Evolutionary conservation across 2,888 invertebrate genomes (phyloP), one percentile per base, ranked within the genome.

Genomic region (Ectemnius cavifrons): DNA sequence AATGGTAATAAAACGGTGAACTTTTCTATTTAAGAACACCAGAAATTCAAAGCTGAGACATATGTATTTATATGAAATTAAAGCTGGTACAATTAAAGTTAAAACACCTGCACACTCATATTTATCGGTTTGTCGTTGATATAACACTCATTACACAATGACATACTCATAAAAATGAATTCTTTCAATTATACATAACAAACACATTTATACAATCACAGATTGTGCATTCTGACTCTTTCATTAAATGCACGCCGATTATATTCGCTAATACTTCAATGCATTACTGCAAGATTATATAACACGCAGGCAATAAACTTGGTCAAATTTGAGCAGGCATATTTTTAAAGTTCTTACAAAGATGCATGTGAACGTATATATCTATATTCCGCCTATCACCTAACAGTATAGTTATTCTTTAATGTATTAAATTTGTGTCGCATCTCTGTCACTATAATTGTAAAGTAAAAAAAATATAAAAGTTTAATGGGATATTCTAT

Each of bases 171-270:
- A 49, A 28, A 79, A 73, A 79, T 61, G 73, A 78, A 79, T 77
- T 77, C 67, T 77, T 70, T 79, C 70, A 68, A 84, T 81, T 81
- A 79, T 82, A 85, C 81, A 77, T 77, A 74, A 77, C 66, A 79
- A 78, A 84, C 65, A 71, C 78, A 83, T 84, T 81, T 82, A 80
- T 65, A 84, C 79, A 80, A 85, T 86, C 84, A 84, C 83, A 86
- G 85, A 58, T 82, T 75, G 73, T 70, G 70, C 73, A 80, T 82
- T 69, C 69, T 61, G 63, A 81, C 73, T 47, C 18, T 77, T 59
- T 62, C 23, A 16, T 60, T 77, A 81, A 77, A 77, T 77, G 72
- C 74, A 70, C 66, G 67, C 60, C 62, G 59, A 47, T 73, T 67
- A 61, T 63, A 57, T 59, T 67, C 57, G 56, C 61, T 75, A 73